Percentiles rank a stretch among this genome's conserved stretches.
phyloP scores from a whole-genome alignment of 2,113 vertebrate genomes.

The Ranitomeya imitator region DNA sequence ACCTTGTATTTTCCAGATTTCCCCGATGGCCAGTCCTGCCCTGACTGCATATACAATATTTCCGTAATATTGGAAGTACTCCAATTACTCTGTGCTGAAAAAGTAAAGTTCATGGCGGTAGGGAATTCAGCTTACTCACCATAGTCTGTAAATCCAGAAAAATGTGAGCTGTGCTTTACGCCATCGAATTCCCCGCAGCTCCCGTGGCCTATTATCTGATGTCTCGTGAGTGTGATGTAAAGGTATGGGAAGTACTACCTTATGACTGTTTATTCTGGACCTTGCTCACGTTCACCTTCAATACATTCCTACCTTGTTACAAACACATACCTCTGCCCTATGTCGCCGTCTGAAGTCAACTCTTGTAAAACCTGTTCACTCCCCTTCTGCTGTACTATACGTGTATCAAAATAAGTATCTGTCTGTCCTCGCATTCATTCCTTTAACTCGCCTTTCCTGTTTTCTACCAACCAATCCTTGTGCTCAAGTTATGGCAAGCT shows the following conservation, averaged over 20 bases:
- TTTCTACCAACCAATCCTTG: constrained; percentile 44
- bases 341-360: background rate
- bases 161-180: background rate
- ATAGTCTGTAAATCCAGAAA: background rate
- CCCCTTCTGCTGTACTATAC: background rate
- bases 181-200: background rate
- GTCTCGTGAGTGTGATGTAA: background rate
- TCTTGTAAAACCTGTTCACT: constrained; percentile 43
- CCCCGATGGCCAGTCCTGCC: no score
- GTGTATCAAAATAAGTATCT: constrained; percentile 9
- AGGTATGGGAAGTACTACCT: background rate
- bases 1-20: no score
- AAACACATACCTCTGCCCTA: constrained; percentile 18
- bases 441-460: constrained; percentile 56
- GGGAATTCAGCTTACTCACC: background rate
- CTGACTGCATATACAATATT: no score
- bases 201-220: background rate
- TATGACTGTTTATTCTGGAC: background rate
- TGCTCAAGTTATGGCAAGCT: constrained; percentile 51
- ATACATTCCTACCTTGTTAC: constrained; percentile 38
- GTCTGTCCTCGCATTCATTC: constrained; percentile 33
- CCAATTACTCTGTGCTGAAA: no score
- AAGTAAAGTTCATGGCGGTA: no score
- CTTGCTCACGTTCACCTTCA: constrained; percentile 7
- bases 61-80: no score